Evolutionary conservation across 2,113 vertebrate species (phyloP), one percentile per base, ranked within the genome.

Genomic region (Fulica atra): DNA sequence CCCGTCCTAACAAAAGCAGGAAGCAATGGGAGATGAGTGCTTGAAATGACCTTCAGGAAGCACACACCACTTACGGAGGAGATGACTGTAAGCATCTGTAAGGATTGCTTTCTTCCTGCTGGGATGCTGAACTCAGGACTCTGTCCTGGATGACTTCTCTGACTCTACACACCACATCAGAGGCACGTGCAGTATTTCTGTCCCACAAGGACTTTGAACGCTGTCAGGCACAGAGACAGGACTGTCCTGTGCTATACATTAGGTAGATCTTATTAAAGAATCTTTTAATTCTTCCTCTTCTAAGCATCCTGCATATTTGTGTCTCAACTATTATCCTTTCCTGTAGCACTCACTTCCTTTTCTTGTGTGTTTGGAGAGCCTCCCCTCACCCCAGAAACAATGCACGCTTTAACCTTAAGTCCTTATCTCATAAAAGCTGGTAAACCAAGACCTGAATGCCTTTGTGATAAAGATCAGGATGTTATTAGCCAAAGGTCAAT

Each of bases 401-500:
- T 3, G 2, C 35, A 10, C 23, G 1, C n/a, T 31, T 86, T 77
- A 42, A 40, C 2, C 7, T 56, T 71, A 53, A 81, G 44, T 53
- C 42, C 78, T 57, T 65, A 0, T 90, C 73, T 93, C 80, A 31
- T 88, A 61, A 81, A 65, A 65, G 77, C 72, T 78, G 54, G 48
- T 69, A 38, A 87, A 86, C 33, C 1, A 28, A 72, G 44, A 61
- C 68, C 57, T 44, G 72, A 59, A 38, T 64, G 48, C 2, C 0
- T 92, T 91, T 84, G 63, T 76, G 50, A 36, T 53, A 71, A 79
- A 74, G 81, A 91, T 86, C 72, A 80, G 42, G 51, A 35, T 74
- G 77, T 81, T 94, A 90, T 91, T 95, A 92, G 80, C 83, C 86
- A 96, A 96, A 95, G 93, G 93, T 95, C 95, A 94, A 57, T 44